Base-by-base conservation (phyloP, 2,888 invertebrate genomes). In the Pseudolycoriella hygida region DNA sequence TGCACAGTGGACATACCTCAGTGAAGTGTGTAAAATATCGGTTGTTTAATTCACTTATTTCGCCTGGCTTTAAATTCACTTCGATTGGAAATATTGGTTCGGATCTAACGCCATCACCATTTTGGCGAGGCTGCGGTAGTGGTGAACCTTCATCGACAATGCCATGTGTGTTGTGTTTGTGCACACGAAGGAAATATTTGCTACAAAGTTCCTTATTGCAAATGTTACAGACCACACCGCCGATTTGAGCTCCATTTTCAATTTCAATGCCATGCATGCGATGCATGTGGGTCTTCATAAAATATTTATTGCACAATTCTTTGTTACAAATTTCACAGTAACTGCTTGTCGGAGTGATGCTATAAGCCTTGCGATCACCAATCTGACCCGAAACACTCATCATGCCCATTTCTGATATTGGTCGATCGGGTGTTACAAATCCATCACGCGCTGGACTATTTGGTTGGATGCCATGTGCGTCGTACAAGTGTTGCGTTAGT, bases 201-300 rank as follows among this genome's bases (percentile, higher is more conserved):
- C 93, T 94, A 71, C 96, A 96, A 45, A 98, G 71, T 67, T 97
- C 94, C 64, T 94, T 94, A 69, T 94, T 90, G 66, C 98, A 98
- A 53, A 98, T 89, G 65, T 94, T 93, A 66, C 94, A 94, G 41
- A 92, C 85, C 6, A 90, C 92, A 17, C 92, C 92, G 5, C 90
- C 90, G 34, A 90, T 83, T 61, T 87, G 88, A 31, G 89, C 84
- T 17, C 88, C 89, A 57, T 87, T 88, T 65, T 90, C 89, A 43
- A 92, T 81, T 60, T 89, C 88, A 55, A 92, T 92, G 40, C 90
- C 90, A 65, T 92, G 98, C 89, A 98, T 96, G 61, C 94, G 81
- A 60, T 93, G 84, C 90, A 96, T 96, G 69, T 98, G 98, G 2
- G 96, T 97, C 63, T 96, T 92, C 84, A 98, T 89, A 67, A 98